These are phyloP conservation scores for Crenichthys baileyi DNA, from an alignment of 2,797 vertebrate species.

Conservation along the genomic window DNA sequence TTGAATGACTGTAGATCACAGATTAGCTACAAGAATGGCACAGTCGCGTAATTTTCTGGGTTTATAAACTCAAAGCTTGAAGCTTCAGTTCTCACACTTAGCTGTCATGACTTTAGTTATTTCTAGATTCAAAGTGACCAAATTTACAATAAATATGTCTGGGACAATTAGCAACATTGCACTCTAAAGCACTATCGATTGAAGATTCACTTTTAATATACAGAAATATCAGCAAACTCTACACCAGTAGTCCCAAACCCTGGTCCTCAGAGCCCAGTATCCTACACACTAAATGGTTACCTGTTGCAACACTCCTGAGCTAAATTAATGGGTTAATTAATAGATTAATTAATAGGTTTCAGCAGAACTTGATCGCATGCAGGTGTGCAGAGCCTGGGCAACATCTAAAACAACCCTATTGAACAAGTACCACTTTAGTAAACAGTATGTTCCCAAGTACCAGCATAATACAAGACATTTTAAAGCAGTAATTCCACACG, in stretches of 20 bases:
- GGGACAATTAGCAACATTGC: background rate
- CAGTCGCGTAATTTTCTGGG: background rate
- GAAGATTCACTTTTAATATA: background rate
- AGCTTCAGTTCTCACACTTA: background rate
- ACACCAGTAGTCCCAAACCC: background rate
- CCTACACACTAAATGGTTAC: background rate
- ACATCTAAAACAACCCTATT: background rate
- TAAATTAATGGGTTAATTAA: background rate
- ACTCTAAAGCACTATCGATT: background rate
- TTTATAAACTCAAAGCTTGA: background rate
- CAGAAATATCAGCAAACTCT: background rate
- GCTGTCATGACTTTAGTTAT: background rate
- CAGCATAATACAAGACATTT: background rate
- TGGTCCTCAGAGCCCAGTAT: background rate
- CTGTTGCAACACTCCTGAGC: background rate
- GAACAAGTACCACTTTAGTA: background rate
- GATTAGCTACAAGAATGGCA: background rate
- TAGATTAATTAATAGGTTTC: no score
- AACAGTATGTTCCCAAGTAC: background rate
- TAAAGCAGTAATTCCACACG: background rate
- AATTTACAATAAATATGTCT: background rate
- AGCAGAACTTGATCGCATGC: background rate
- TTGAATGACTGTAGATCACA: conserved; percentile 4
- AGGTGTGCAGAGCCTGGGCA: background rate
- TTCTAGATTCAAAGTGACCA: background rate